Evolutionary conservation across 1,140 invertebrate species (phyloP), one percentile per base, ranked within the genome.

Genomic region (Calliphora vicina): DNA sequence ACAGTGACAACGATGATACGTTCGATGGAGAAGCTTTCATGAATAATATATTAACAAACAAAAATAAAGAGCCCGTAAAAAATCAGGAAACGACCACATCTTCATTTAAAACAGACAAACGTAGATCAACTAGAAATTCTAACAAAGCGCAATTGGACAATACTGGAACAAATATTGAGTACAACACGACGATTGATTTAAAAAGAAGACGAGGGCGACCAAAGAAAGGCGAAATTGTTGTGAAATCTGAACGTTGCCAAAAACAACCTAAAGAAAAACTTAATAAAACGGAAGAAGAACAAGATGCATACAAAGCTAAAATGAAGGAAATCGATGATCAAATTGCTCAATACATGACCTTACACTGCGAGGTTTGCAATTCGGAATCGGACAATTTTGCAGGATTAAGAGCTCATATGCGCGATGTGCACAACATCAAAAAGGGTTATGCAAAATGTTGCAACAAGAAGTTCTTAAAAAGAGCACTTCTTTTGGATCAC

Each of bases 401-500:
- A 1, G 35, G 73, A 9, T 20, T 76, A 2, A 35, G 73, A 20
- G 29, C 20, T 42, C 29, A 42, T 20, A 76, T 76, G 73, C 73
- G 73, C 5, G 29, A 76, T 2, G 57, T 10, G 0, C 73, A 76
- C 23, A 35, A 20, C n/a, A 35, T 76, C 17, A 20, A 42, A n/a
- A 76, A 35, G 27, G 73, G 73, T 9, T 76, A 76, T n/a, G 73
- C 73, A 20, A 76, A 76, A 42, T 76, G 73, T 76, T 76, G 73
- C 10, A 76, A 76, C 17, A 76, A 76, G 17, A 42, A 76, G 10
- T 42, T 76, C 42, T 42, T 76, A 17, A 76, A 76, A 12, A 76
- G 73, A 9, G 29, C 73, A 5, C 29, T 76, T 35, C n/a, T 76
- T 1, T 23, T 42, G 17, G 73, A 76, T 76, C 73, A 76, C 29